Evolutionary conservation across 2,888 invertebrate genomes (phyloP).

Genomic region (Ditylenchus weischeri): DNA sequence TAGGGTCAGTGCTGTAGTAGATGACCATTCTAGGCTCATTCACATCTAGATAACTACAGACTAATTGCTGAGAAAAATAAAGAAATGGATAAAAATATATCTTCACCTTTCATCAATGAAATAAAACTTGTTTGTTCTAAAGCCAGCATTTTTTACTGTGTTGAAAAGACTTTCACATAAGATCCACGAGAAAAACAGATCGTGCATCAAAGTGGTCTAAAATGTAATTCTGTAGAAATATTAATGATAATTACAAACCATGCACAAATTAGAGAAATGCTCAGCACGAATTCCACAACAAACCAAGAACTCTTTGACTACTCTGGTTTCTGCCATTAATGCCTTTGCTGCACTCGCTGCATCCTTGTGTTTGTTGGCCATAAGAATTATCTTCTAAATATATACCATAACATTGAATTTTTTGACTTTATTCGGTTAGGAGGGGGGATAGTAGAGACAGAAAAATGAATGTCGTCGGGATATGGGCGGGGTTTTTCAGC

Average conservation of each 20-base stretch:
- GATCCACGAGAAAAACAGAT: not conserved
- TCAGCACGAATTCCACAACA: not conserved
- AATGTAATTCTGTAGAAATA: not conserved
- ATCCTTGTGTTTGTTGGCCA: not conserved
- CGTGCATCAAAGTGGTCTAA: not conserved
- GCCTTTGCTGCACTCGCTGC: not conserved
- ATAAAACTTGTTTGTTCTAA: conserved; percentile 1
- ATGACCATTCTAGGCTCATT: not conserved
- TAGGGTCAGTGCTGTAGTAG: conserved; percentile 3
- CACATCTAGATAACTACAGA: not conserved
- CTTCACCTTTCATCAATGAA: conserved; percentile 4
- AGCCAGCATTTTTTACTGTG: not conserved
- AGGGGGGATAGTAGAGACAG: no score
- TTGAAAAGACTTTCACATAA: not conserved
- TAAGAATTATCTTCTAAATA: not conserved
- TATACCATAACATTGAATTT: not conserved
- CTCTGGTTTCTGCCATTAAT: not conserved
- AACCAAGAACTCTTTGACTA: not conserved
- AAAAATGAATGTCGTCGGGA: no score
- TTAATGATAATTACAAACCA: not conserved
- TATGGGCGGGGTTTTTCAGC: no score
- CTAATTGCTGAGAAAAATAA: no score
- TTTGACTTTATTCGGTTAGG: no score
- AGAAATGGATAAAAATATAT: no score
- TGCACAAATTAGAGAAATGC: not conserved